A percentile compares a stretch with the other conserved stretches of the same genome.
These are phyloP conservation scores for Hyposoter didymator DNA, from an alignment of 2,888 invertebrate genomes.

Conservation along the genomic window DNA sequence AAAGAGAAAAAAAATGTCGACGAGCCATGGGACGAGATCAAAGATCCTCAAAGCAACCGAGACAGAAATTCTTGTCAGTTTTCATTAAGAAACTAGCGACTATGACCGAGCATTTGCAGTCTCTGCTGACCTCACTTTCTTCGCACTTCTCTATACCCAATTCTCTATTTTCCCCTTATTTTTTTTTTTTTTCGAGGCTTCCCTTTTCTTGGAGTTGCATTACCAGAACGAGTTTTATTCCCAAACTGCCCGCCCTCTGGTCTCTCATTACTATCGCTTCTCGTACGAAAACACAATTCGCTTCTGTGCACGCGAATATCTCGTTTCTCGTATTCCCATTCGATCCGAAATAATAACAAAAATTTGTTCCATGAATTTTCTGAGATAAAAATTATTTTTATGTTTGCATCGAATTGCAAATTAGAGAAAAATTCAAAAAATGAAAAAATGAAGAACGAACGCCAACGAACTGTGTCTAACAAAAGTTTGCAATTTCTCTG, in stretches of 20 bases:
- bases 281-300: background rate
- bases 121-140: too few species aligned
- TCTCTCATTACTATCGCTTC: background rate
- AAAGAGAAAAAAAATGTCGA: background rate
- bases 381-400: background rate
- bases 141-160: background rate
- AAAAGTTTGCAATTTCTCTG: background rate
- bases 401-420: background rate
- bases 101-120: background rate
- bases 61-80: conserved; percentile 2
- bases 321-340: conserved; percentile 29
- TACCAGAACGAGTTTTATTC: conserved; percentile 44
- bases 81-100: conserved; percentile 16
- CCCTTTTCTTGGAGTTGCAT: conserved; percentile 35
- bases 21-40: background rate
- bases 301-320: conserved; percentile 3
- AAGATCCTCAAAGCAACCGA: background rate
- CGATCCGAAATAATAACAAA: conserved; percentile 8
- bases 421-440: background rate
- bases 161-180: background rate
- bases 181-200: conserved; percentile 23
- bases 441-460: background rate
- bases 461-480: background rate
- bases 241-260: conserved; percentile 1
- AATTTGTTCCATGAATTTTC: conserved; percentile 1